phyloP scores from a whole-genome alignment of 2,888 invertebrate genomes.

The Acanthosepion esculentum region DNA sequence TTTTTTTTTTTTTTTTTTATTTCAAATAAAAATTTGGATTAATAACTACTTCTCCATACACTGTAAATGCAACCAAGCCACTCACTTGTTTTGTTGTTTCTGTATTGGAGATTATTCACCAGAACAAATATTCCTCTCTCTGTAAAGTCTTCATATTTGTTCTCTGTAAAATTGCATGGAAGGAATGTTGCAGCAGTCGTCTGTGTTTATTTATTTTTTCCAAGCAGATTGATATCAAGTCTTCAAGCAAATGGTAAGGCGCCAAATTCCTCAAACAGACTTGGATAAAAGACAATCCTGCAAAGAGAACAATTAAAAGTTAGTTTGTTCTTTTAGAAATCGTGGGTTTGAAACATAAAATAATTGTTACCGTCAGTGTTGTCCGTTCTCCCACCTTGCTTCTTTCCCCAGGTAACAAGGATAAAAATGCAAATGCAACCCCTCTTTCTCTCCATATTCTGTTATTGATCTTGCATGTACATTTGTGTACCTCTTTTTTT shows the following conservation, averaged over 20 bases:
- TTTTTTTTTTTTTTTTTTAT: no score
- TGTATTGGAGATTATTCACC: background rate
- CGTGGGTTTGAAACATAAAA: background rate
- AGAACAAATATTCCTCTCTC: no score
- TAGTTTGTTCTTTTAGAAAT: background rate
- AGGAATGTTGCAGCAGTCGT: background rate
- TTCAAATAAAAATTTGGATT: background rate
- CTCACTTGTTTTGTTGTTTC: background rate
- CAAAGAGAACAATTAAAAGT: background rate
- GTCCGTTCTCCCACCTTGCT: background rate
- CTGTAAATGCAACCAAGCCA: background rate
- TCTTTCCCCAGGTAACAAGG: background rate
- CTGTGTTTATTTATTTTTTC: background rate
- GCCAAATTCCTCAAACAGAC: background rate
- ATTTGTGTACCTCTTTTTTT: no score
- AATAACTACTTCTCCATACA: background rate
- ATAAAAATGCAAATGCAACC: no score
- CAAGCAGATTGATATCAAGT: background rate
- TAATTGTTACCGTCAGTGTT: background rate
- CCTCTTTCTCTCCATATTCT: no score
- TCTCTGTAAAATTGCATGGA: background rate
- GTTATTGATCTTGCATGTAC: no score
- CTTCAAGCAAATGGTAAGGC: background rate
- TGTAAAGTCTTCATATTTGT: no score
- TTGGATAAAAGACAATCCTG: background rate